phyloP scores from a whole-genome alignment of 2,888 invertebrate species.

The Cylindroiulus punctatus region DNA sequence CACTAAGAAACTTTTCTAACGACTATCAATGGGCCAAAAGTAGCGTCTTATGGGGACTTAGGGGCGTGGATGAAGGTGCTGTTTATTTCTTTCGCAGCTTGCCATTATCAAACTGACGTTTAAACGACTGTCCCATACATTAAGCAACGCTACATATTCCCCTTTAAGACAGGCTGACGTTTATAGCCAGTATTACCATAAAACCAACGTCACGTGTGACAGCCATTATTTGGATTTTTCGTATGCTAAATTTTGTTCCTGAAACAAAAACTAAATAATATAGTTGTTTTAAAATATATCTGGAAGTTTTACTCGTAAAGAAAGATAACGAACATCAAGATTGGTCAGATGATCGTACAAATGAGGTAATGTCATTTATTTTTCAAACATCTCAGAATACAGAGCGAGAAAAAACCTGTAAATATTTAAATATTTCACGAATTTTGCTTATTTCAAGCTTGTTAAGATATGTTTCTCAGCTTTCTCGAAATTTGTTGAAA shows the following conservation, averaged over 20 bases:
- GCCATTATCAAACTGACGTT: constrained; percentile 10
- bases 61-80: background rate
- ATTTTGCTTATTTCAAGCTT: too few relatives aligned
- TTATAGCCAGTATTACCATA: background rate
- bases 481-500: too few relatives aligned
- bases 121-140: background rate
- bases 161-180: background rate
- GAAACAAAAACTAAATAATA: background rate
- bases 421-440: too few relatives aligned
- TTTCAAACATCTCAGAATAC: too few relatives aligned
- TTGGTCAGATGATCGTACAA: too few relatives aligned
- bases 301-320: too few relatives aligned
- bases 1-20: constrained; percentile 37
- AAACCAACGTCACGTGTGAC: background rate
- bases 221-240: background rate
- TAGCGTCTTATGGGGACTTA: constrained; percentile 27
- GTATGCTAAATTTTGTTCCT: too few relatives aligned
- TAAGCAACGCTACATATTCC: background rate
- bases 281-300: too few relatives aligned
- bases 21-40: constrained; percentile 28
- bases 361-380: too few relatives aligned
- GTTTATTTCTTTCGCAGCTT: background rate
- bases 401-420: too few relatives aligned
- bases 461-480: too few relatives aligned
- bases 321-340: too few relatives aligned